Conservation (phyloP, 2,888 invertebrate species). For the Conomelus anceps region DNA sequence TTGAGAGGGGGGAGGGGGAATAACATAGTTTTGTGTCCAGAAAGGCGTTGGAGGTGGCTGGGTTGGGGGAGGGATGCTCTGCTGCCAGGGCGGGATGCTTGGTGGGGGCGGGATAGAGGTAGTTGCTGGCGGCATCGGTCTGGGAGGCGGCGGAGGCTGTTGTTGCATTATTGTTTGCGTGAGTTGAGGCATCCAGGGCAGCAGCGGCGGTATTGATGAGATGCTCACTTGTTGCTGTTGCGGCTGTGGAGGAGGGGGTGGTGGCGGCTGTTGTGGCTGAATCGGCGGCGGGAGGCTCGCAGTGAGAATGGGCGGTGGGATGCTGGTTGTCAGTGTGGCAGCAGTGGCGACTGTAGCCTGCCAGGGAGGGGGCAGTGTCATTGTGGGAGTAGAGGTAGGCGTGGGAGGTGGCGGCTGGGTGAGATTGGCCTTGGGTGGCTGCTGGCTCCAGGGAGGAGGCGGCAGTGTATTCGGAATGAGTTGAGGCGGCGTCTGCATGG, state of each 20-base stretch:
- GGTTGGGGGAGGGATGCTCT: constrained; percentile 51
- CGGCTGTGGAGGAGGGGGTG: constrained; percentile 35
- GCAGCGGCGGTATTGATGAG: constrained; percentile 36
- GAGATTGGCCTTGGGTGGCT: constrained; percentile 35
- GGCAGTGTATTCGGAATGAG: constrained; percentile 44
- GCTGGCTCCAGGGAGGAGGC: constrained; percentile 46
- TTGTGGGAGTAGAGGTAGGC: background rate
- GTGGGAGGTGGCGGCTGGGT: constrained; percentile 38
- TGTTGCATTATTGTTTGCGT: constrained; percentile 38
- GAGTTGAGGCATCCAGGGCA: constrained; percentile 36
- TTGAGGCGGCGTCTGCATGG: constrained; percentile 40
- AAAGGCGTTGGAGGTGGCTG: constrained; percentile 40
- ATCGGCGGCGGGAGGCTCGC: background rate
- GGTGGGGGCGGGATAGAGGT: constrained; percentile 34
- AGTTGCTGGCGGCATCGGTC: constrained; percentile 37
- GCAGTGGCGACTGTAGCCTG: constrained; percentile 36
- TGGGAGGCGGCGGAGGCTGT: constrained; percentile 47
- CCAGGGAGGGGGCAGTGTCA: constrained; percentile 40
- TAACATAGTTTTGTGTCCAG: constrained; percentile 21
- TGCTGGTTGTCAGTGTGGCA: constrained; percentile 38
- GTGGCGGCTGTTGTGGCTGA: constrained; percentile 40
- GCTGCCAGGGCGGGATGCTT: constrained; percentile 44
- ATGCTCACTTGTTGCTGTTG: constrained; percentile 39
- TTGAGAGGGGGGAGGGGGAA: constrained; percentile 30
- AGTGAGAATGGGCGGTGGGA: constrained; percentile 17